phyloP scores from a whole-genome alignment of 2,888 invertebrate genomes.

The Trichopria drosophilae region DNA sequence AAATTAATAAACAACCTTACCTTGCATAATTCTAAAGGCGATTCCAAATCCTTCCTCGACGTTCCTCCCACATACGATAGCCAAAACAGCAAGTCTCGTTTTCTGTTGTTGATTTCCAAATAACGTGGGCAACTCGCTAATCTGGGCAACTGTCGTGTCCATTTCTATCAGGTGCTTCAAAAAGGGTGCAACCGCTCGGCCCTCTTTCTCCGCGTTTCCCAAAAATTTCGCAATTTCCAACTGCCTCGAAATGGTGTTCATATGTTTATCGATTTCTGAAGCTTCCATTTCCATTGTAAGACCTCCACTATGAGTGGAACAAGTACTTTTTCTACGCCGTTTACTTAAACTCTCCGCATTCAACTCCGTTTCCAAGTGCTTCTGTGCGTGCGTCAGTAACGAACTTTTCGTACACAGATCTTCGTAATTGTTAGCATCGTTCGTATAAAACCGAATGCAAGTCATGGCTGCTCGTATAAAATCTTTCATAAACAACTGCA shows the following conservation, averaged over 20 bases:
- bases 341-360: slow-evolving; percentile 40
- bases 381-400: slow-evolving; percentile 64
- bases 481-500: slow-evolving; percentile 74
- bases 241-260: slow-evolving; percentile 79
- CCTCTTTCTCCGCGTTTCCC: slow-evolving; percentile 66
- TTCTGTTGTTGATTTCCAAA: slow-evolving; percentile 73
- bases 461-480: slow-evolving; percentile 78
- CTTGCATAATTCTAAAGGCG: slow-evolving; percentile 63
- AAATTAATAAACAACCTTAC: slow-evolving; percentile 59
- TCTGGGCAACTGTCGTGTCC: slow-evolving; percentile 36
- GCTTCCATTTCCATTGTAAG: slow-evolving; percentile 74
- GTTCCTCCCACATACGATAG: slow-evolving; percentile 69
- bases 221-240: slow-evolving; percentile 78
- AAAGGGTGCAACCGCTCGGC: slow-evolving; percentile 45
- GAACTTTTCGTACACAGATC: slow-evolving; percentile 63
- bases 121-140: slow-evolving; percentile 65
- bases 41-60: slow-evolving; percentile 74
- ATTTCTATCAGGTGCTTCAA: slow-evolving; percentile 46
- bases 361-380: slow-evolving; percentile 69
- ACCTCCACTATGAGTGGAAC: slow-evolving; percentile 33
- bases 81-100: slow-evolving; percentile 69
- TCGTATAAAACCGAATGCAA: slow-evolving; percentile 75
- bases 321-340: slow-evolving; percentile 43
- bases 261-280: slow-evolving; percentile 73
- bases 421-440: slow-evolving; percentile 63